These are phyloP conservation scores for Acestrorhynchus altus DNA, from an alignment of 2,797 vertebrate genomes.

Conservation along the genomic window DNA sequence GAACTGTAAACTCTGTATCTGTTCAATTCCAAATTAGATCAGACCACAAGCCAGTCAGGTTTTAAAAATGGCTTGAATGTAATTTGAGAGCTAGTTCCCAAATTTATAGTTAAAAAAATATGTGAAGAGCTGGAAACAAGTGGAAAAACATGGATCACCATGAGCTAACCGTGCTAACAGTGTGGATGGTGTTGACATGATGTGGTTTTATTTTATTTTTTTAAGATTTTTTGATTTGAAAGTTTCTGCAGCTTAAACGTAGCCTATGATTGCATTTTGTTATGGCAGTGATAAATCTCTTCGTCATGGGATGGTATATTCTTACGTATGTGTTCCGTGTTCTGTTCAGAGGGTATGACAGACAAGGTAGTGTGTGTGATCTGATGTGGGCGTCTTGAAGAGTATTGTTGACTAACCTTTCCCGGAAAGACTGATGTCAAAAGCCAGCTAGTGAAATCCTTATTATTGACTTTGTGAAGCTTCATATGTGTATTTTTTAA, in stretches of 20 bases:
- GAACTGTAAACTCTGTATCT: background rate
- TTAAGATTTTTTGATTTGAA: constrained; percentile 35
- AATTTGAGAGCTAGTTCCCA: constrained; percentile 10
- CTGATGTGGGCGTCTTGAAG: constrained; percentile 4
- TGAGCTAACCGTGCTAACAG: constrained; percentile 11
- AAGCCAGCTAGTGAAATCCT: constrained; percentile 51
- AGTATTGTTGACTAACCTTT: constrained; percentile 11
- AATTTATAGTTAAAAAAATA: background rate
- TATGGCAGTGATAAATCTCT: constrained; percentile 47
- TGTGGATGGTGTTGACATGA: constrained; percentile 5
- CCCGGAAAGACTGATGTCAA: constrained; percentile 37
- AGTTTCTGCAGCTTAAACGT: constrained; percentile 37
- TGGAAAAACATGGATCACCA: background rate
- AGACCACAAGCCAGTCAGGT: background rate
- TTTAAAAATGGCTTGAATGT: background rate
- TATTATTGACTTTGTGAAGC: constrained; percentile 61
- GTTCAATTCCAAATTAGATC: background rate
- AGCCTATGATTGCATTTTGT: constrained; percentile 46
- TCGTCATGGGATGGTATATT: constrained; percentile 48
- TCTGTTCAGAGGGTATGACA: constrained; percentile 27
- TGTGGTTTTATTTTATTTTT: constrained; percentile 3
- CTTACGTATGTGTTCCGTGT: constrained; percentile 45
- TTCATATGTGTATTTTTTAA: constrained; percentile 57
- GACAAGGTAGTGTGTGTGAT: constrained; percentile 29
- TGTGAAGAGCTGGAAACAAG: constrained; percentile 12